Base-by-base conservation (phyloP, 2,797 vertebrate species). In the Enoplosus armatus region DNA sequence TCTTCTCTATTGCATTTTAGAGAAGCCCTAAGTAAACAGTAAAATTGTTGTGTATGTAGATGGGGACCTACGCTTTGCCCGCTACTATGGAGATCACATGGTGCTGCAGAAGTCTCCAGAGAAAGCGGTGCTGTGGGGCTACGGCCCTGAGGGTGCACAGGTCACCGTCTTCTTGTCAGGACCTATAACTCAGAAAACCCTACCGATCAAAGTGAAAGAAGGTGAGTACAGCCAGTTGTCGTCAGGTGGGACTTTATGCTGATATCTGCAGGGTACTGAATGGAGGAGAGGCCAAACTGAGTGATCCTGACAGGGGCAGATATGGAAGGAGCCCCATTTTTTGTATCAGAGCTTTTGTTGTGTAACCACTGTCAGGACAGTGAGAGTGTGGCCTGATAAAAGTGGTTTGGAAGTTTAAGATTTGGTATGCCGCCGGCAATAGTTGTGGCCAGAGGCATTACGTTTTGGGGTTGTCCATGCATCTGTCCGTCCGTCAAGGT, bases 41-140 rank as follows among this genome's bases (percentile, higher is more conserved):
- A 6, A 29, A 41, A 15, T 3, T 56, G 43, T 9, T 33, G 5
- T 61, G n/a, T 39, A 37, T 79, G 4, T 15, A 85, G 91, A 74
- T 61, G 83, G 54, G 5, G 11, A 3, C 6, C 85, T 99, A 16
- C 6, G 84, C 22, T 97, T 98, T 72, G 96, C 97, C 0, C 97
- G 97, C 20, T 97, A 96, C 90, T 96, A 97, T 68, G 91, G 92
- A 1, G 72, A 96, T 77, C 94, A 97, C 90, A 97, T 98, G 97
- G 98, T 99, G 66, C 85, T 99, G 54, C 97, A 99, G 94, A 96
- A 91, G 92, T 92, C 93, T 67, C 97, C 97, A 0, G 90, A 94
- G 9, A 93, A 89, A 31, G 96, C 98, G 0, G 89, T 96, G 73
- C 31, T 98, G 62, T 98, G 98, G 97, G 97, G 98, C 50, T 95